A percentile compares a stretch with the other conserved stretches of the same genome.
Conservation (phyloP, 2,888 invertebrate genomes). For the Marasmarcha lunaedactyla region DNA sequence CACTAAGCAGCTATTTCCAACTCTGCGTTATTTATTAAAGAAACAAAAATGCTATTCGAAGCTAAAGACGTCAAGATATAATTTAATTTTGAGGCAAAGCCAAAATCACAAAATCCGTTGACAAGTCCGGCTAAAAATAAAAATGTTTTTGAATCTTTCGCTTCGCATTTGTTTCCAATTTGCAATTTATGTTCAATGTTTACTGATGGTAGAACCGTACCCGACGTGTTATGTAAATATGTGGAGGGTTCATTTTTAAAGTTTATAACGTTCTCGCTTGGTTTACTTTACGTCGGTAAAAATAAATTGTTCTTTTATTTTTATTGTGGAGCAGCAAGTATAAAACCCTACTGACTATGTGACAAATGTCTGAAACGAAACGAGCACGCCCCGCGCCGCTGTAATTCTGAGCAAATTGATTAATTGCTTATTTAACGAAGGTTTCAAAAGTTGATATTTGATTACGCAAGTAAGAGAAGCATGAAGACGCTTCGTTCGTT, state of each 20-base stretch:
- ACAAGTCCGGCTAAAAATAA: slow-evolving; percentile 12
- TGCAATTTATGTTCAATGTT: no score
- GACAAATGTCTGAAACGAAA: slow-evolving; percentile 39
- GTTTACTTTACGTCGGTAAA: slow-evolving; percentile 20
- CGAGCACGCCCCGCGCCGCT: no score
- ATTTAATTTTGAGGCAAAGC: slow-evolving; percentile 18
- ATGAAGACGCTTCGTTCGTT: no score
- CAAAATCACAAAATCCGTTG: slow-evolving; percentile 18
- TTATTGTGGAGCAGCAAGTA: slow-evolving; percentile 30
- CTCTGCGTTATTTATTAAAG: neutral
- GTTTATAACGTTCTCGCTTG: no score
- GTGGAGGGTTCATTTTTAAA: no score
- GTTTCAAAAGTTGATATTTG: no score
- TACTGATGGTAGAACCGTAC: no score
- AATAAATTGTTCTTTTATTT: slow-evolving; percentile 34
- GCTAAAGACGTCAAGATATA: slow-evolving; percentile 13
- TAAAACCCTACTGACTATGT: slow-evolving; percentile 34
- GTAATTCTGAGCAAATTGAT: slow-evolving; percentile 33
- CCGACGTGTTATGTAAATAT: no score
- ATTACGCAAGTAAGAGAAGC: no score
- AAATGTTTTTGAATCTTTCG: neutral
- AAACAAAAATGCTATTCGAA: slow-evolving; percentile 4
- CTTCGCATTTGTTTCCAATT: neutral
- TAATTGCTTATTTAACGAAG: slow-evolving; percentile 28
- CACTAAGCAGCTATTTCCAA: slow-evolving; percentile 33